Percentiles rank a stretch among this genome's conserved stretches.
phyloP scores from a whole-genome alignment of 2,888 invertebrate genomes.

The Asteroscopus sphinx region DNA sequence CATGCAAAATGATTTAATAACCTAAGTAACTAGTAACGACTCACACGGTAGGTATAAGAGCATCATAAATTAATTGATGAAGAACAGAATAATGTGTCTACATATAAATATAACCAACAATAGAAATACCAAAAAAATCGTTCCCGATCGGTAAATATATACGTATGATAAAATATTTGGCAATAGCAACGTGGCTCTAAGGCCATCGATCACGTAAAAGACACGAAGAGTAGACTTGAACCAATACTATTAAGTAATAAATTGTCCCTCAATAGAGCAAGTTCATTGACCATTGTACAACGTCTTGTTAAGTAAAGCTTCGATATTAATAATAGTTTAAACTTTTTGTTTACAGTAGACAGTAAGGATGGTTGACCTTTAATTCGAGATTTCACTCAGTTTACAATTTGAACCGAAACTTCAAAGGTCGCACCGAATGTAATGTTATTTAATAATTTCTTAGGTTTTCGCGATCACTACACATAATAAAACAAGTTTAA shows the following conservation, averaged over 20 bases:
- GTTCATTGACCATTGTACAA: slow-evolving; percentile 34
- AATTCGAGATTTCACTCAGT: slow-evolving; percentile 4
- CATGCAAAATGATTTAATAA: too few relatives aligned
- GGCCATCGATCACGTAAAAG: slow-evolving; percentile 16
- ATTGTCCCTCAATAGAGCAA: slow-evolving; percentile 27
- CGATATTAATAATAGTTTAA: not conserved
- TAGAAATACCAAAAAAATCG: slow-evolving; percentile 8
- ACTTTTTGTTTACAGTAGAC: slow-evolving; percentile 3
- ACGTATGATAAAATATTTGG: slow-evolving; percentile 38
- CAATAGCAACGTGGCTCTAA: slow-evolving; percentile 34
- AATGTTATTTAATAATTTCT: too few relatives aligned
- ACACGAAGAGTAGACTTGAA: slow-evolving; percentile 39
- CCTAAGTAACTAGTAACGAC: too few relatives aligned
- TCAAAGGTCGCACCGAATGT: not conserved
- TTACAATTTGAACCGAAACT: slow-evolving; percentile 2
- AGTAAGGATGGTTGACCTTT: slow-evolving; percentile 16
- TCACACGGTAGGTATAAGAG: too few relatives aligned
- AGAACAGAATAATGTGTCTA: too few relatives aligned
- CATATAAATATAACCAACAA: not conserved
- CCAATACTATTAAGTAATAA: slow-evolving; percentile 48
- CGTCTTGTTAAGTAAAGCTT: slow-evolving; percentile 28
- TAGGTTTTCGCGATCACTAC: too few relatives aligned
- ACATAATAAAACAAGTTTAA: too few relatives aligned
- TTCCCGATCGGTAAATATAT: slow-evolving; percentile 26
- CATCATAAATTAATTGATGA: too few relatives aligned